These are phyloP conservation scores for Pammene aurita DNA, from an alignment of 2,888 invertebrate genomes.

Conservation along the genomic window DNA sequence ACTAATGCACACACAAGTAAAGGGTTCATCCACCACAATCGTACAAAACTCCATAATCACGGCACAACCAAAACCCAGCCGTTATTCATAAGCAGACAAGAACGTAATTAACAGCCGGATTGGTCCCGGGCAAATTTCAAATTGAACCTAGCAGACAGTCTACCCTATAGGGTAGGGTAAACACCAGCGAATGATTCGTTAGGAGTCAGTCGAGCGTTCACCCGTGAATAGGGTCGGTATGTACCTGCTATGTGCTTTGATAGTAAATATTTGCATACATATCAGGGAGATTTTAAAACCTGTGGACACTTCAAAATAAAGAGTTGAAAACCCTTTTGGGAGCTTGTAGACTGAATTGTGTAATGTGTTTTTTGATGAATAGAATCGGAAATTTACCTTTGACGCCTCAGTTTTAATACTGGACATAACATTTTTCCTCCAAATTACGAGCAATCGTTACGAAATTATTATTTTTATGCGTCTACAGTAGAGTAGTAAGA, in stretches of 20 bases:
- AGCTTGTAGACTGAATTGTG: background rate
- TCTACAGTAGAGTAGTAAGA: too few relatives aligned
- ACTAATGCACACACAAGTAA: too few relatives aligned
- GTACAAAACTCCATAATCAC: conserved; percentile 25
- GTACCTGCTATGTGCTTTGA: conserved; percentile 73
- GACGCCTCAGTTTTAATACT: too few relatives aligned
- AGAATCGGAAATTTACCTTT: background rate
- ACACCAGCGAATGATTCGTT: conserved; percentile 67
- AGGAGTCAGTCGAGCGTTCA: conserved; percentile 78
- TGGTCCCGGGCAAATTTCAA: conserved; percentile 66
- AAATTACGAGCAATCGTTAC: too few relatives aligned
- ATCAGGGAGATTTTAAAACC: conserved; percentile 53
- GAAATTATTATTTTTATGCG: too few relatives aligned
- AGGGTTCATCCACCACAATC: background rate
- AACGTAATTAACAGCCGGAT: conserved; percentile 72
- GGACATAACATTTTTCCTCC: too few relatives aligned
- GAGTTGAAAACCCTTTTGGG: background rate
- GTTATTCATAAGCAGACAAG: conserved; percentile 58
- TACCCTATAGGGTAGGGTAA: conserved; percentile 51
- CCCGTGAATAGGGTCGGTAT: conserved; percentile 74
- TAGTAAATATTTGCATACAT: conserved; percentile 81
- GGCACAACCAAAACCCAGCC: conserved; percentile 33
- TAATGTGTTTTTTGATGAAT: background rate
- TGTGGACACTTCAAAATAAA: conserved; percentile 1
- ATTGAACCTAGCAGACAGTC: conserved; percentile 62